Evolutionary conservation across 2,113 vertebrate genomes (phyloP).

Genomic region (Noturus placidus): DNA sequence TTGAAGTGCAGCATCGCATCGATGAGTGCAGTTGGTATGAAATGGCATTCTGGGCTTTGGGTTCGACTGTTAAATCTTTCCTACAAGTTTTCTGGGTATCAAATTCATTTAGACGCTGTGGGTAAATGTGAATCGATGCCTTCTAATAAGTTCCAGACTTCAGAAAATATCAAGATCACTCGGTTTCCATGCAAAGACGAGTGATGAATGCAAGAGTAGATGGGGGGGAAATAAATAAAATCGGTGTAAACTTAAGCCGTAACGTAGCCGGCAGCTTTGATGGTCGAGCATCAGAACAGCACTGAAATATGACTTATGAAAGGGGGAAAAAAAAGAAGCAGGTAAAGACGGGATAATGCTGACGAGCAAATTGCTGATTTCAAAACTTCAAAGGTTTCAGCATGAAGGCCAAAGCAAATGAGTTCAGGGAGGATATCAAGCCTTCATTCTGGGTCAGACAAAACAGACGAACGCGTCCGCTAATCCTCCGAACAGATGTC

Average conservation of each 20-base stretch:
- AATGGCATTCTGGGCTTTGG: slow-evolving; percentile 11
- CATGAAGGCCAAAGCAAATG: background rate
- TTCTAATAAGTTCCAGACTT: background rate
- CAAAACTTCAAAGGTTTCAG: slow-evolving; percentile 5
- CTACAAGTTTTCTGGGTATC: slow-evolving; percentile 3
- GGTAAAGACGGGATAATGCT: background rate
- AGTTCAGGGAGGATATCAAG: background rate
- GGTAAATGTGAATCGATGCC: slow-evolving; percentile 5
- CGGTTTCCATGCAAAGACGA: background rate
- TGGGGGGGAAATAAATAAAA: background rate
- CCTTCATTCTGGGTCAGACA: slow-evolving; percentile 27
- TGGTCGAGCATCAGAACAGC: background rate
- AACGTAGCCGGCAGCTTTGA: background rate
- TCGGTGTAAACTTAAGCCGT: background rate
- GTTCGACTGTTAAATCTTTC: background rate
- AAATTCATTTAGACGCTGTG: background rate
- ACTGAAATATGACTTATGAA: background rate
- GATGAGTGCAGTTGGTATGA: slow-evolving; percentile 6
- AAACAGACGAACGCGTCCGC: slow-evolving; percentile 41
- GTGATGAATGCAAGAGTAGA: background rate
- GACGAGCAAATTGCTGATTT: background rate
- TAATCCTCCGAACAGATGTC: slow-evolving; percentile 66
- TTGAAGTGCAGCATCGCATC: background rate
- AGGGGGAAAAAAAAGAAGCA: background rate
- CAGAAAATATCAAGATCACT: background rate